Evolutionary conservation across 2,113 vertebrate genomes (phyloP), one percentile per base, ranked within the genome.

Genomic region (Oxyruncus cristatus): DNA sequence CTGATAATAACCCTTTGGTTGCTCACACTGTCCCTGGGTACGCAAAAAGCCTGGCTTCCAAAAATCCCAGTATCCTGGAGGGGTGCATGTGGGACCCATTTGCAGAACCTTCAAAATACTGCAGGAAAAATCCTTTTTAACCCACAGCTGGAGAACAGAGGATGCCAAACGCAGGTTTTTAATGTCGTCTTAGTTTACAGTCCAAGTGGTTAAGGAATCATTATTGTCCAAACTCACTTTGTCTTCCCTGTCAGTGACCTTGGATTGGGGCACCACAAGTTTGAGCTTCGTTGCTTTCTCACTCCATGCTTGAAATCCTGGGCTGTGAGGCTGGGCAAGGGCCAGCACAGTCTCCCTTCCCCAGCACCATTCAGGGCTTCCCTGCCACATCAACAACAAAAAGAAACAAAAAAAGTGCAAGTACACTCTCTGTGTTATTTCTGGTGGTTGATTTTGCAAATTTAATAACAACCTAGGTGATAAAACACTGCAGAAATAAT

Each of bases 371-470:
- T 58, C 12, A 42, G 66, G 24, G 23, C 91, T 96, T 97, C 30
- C 92, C 76, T 67, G 93, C 76, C 92, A 94, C 88, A 91, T 92
- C 92, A 77, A 78, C 97, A 94, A 75, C 18, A 68, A 78, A 81
- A 55, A 62, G 30, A 42, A 24, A 42, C 52, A 55, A 92, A 78
- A 46, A 84, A 68, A 22, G 39, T 16, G 55, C 33, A 62, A 91
- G 15, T 7, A 70, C 35, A 53, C 23, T 32, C 39, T 46, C 78
- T 62, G 17, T 56, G 35, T 73, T 76, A 67, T 79, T 92, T 75
- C 79, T 91, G 90, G 83, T 9, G 0, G 61, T 27, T 8, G 5
- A 47, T 49, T 91, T 2, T 46, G 47, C 50, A 84, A 87, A 72
- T 41, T 75, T 65, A 85, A 32, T 47, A 55, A 85, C 7, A 89